phyloP scores from a whole-genome alignment of 2,888 invertebrate genomes.

The Ditula angustiorana region DNA sequence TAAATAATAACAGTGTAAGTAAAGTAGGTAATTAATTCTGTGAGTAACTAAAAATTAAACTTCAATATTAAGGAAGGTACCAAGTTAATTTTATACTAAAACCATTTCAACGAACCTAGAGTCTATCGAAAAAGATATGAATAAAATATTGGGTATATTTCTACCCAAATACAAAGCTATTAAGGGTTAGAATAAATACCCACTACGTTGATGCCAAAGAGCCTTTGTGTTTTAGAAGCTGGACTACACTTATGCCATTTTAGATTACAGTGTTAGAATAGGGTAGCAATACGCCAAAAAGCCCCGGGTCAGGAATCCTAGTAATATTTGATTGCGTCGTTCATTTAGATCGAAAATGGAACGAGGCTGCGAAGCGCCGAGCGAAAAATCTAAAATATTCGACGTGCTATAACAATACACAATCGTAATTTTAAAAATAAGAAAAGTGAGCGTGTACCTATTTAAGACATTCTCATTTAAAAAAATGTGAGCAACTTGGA shows the following conservation, averaged over 20 bases:
- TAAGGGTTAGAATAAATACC: not conserved
- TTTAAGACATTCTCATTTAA: too few species aligned
- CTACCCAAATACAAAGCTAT: not conserved
- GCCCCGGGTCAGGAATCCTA: not conserved
- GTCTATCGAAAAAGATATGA: not conserved
- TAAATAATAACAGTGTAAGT: too few species aligned
- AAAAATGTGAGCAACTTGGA: too few species aligned
- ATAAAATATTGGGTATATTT: not conserved
- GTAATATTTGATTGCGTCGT: slow-evolving; percentile 7
- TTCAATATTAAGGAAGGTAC: not conserved
- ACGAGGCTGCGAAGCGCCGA: not conserved
- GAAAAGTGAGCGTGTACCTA: too few species aligned
- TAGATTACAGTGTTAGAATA: not conserved
- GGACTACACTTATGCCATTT: not conserved
- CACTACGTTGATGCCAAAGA: not conserved
- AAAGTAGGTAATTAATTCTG: too few species aligned
- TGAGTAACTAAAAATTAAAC: not conserved
- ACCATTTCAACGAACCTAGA: not conserved
- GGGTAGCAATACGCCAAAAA: not conserved
- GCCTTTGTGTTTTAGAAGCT: not conserved
- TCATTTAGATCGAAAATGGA: slow-evolving; percentile 6
- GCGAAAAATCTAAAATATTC: not conserved
- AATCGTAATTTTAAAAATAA: too few species aligned
- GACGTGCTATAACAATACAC: too few species aligned
- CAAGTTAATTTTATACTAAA: not conserved